phyloP scores from a whole-genome alignment of 1,140 invertebrate genomes.

The Polyergus mexicanus region DNA sequence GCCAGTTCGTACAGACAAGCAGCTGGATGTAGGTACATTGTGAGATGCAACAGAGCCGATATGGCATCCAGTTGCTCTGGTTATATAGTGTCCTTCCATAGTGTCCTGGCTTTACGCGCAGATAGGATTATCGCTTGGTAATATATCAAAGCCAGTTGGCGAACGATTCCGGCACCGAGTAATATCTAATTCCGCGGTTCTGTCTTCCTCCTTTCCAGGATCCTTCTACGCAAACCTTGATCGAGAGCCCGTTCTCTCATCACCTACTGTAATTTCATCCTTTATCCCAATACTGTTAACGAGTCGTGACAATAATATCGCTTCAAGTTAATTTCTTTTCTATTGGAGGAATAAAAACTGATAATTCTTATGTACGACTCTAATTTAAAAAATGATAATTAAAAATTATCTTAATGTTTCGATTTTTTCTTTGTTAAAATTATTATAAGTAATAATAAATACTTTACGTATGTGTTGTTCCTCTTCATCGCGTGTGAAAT shows the following conservation, averaged over 20 bases:
- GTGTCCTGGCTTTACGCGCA: slow-evolving; percentile 64
- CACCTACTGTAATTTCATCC: slow-evolving; percentile 49
- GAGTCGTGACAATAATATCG: neutral
- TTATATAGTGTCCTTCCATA: slow-evolving; percentile 64
- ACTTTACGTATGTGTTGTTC: neutral
- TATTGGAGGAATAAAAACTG: neutral
- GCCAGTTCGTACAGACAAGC: neutral
- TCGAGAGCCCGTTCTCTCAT: slow-evolving; percentile 27
- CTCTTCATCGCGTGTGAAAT: neutral
- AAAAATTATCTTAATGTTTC: neutral
- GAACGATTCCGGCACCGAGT: slow-evolving; percentile 49
- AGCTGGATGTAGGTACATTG: slow-evolving; percentile 45
- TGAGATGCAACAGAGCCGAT: slow-evolving; percentile 24
- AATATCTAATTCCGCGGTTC: slow-evolving; percentile 50
- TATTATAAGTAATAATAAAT: slow-evolving; percentile 21
- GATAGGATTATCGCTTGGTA: slow-evolving; percentile 76
- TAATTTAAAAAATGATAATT: neutral
- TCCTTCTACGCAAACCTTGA: slow-evolving; percentile 31
- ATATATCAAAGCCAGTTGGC: slow-evolving; percentile 75
- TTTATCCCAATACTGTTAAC: slow-evolving; percentile 30
- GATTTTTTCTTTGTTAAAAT: neutral
- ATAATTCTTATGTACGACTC: neutral
- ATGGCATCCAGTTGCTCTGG: slow-evolving; percentile 56
- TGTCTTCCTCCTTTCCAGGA: slow-evolving; percentile 39
- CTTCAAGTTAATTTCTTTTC: neutral